Base-by-base conservation (phyloP, 2,797 vertebrate genomes). In the Dallia pectoralis region DNA sequence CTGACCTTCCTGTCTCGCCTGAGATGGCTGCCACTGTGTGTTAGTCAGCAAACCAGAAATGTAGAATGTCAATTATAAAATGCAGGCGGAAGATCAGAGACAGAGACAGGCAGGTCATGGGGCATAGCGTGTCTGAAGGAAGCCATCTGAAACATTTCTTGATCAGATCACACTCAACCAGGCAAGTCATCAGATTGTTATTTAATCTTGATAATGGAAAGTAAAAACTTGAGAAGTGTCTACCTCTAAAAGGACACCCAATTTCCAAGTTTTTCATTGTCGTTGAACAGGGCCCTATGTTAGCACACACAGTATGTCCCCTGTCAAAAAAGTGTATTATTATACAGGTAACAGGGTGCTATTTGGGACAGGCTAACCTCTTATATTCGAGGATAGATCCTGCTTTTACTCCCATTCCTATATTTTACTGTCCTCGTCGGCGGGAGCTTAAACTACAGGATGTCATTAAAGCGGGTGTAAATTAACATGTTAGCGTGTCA, bases 21-120 rank as follows among this genome's bases (percentile, higher is more conserved):
- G 72, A 84, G 78, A 85, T 81, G 69, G 84, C 83, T 79, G 81
- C 70, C 80, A 81, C 40, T 49, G 30, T 68, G 74, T 71, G 78
- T 87, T 80, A 79, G 82, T 87, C 79, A 84, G 72, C 67, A 70
- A 67, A 19, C 67, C 36, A 59, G 18, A 59, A 25, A 66, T 75
- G 82, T 40, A 29, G 87, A 87, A 88, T 83, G 77, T 86, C 85
- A 83, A 76, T 82, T 67, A 61, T 1, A 19, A 78, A 78, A 85
- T 67, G 70, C 61, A 30, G 73, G 29, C 48, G 72, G 44, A 62
- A 51, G 80, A 83, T 85, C 71, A 83, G 82, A 81, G 64, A 30
- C 33, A 64, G 70, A 61, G 49, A 6, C 22, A 62, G 61, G 32
- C 30, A 64, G 69, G 74, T 80, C 73, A 76, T 0, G 47, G 32